Evolutionary conservation across 2,888 invertebrate genomes (phyloP).

Genomic region (Clunio marinus): DNA sequence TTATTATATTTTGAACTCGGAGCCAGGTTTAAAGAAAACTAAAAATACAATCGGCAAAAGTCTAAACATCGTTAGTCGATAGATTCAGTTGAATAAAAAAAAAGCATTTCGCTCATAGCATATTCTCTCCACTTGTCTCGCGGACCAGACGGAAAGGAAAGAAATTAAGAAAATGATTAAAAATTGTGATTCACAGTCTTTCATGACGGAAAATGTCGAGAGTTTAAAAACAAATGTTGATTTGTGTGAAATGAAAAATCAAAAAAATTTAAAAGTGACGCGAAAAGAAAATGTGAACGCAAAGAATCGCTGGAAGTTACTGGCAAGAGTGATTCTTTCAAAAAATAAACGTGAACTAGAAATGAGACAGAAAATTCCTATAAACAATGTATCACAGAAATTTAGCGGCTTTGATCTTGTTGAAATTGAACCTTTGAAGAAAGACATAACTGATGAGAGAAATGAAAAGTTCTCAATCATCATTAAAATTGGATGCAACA

Average conservation of each 20-base stretch:
- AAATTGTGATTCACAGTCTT: not conserved
- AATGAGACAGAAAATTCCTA: not conserved
- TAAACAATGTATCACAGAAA: constrained; percentile 9
- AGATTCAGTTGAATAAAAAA: constrained; percentile 38
- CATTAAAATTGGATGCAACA: constrained; percentile 1
- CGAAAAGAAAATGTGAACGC: constrained; percentile 53
- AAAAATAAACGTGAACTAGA: constrained; percentile 4
- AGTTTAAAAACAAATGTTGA: not conserved
- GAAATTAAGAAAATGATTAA: not conserved
- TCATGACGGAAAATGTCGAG: not conserved
- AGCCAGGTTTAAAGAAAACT: constrained; percentile 27
- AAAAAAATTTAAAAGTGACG: constrained; percentile 1
- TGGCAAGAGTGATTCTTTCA: constrained; percentile 58
- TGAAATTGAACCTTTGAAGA: constrained; percentile 24
- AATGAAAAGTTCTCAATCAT: constrained; percentile 13
- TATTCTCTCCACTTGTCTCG: not conserved
- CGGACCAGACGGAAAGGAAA: not conserved
- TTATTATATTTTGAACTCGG: constrained; percentile 14
- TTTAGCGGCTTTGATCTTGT: constrained; percentile 30
- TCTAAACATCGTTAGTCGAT: constrained; percentile 36
- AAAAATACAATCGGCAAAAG: constrained; percentile 36
- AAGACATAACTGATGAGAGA: too few relatives aligned
- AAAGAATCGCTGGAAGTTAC: constrained; percentile 64
- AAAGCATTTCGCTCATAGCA: constrained; percentile 19
- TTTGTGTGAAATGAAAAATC: not conserved